phyloP scores from a whole-genome alignment of 2,113 vertebrate species.

The Tetrao urogallus region DNA sequence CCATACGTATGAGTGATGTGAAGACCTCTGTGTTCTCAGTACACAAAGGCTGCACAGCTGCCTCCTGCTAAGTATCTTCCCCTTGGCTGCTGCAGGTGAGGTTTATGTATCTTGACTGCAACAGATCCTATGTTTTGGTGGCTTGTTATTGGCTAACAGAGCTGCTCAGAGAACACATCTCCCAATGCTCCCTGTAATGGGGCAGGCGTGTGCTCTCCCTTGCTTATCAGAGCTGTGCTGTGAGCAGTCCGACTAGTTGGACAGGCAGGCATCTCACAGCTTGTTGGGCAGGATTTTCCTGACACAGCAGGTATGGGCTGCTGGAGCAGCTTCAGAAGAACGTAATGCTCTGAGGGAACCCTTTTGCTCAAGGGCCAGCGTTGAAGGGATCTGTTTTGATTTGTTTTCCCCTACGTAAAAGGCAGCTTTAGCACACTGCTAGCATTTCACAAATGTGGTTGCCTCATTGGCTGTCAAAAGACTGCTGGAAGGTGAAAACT shows the following conservation, averaged over 20 bases:
- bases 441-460: neutral
- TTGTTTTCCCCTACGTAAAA: neutral
- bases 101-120: neutral
- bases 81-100: neutral
- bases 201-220: neutral
- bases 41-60: neutral
- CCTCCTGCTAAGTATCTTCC: neutral
- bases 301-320: neutral
- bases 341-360: neutral
- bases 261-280: neutral
- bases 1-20: accelerated
- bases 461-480: accelerated
- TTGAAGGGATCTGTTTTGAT: neutral
- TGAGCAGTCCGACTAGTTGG: neutral
- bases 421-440: neutral
- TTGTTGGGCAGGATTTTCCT: neutral
- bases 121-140: neutral
- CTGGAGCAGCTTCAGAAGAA: conserved; percentile 1
- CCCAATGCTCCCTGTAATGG: neutral
- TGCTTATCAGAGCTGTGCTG: neutral
- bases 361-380: neutral
- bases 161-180: neutral
- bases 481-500: neutral
- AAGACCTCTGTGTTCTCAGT: neutral
- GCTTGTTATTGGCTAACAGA: neutral